Conservation (phyloP, 2,797 vertebrate species). For the Glossophaga mutica region DNA sequence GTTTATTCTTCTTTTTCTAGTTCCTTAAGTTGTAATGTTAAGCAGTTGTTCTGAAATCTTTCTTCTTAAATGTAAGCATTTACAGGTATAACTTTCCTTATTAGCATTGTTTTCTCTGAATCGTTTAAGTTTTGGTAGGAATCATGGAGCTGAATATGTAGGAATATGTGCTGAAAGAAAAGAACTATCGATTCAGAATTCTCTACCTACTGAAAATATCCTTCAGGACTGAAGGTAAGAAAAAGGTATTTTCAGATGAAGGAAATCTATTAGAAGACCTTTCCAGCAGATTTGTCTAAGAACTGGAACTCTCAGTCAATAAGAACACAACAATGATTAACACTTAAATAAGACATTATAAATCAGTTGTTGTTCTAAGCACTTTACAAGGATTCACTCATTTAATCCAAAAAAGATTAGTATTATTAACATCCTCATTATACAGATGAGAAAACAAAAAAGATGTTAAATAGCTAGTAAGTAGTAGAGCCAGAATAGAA, state of each 20-base stretch:
- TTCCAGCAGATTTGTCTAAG: neutral
- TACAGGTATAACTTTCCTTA: neutral
- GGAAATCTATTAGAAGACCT: neutral
- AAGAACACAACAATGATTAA: neutral
- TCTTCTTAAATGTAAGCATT: neutral
- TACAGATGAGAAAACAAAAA: neutral
- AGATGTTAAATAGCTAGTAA: neutral
- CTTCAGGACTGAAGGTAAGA: neutral
- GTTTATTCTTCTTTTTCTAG: neutral
- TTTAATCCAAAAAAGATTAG: neutral
- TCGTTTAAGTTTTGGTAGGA: neutral
- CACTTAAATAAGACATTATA: neutral
- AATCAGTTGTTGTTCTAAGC: neutral
- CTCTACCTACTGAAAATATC: neutral
- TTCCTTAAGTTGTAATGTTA: neutral
- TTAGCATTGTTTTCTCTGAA: neutral
- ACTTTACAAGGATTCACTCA: neutral
- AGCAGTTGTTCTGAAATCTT: neutral
- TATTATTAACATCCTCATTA: neutral
- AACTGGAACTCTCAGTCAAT: neutral
- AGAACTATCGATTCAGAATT: neutral
- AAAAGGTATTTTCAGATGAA: constrained; percentile 22
- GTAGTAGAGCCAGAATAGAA: neutral
- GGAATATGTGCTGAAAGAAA: neutral
- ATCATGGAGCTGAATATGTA: neutral